phyloP scores from a whole-genome alignment of 2,888 invertebrate genomes.

The Ornithoptera priamus region DNA sequence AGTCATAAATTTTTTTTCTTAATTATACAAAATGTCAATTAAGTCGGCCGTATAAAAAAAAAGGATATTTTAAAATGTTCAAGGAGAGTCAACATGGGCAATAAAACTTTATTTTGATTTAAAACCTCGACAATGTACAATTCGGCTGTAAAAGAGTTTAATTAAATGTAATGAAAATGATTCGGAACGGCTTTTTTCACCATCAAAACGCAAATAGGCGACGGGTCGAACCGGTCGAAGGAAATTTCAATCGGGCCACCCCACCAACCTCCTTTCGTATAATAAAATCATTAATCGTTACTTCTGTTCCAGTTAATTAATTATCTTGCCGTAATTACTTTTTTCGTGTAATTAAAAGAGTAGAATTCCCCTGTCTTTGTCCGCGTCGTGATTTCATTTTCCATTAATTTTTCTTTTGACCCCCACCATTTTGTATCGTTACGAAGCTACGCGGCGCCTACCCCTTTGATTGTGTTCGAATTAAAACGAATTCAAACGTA shows the following conservation, averaged over 20 bases:
- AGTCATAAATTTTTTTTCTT: constrained; percentile 17
- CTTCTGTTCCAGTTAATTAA: constrained; percentile 81
- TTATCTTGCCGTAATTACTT: constrained; percentile 80
- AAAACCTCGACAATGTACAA: constrained; percentile 28
- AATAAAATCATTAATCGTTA: constrained; percentile 81
- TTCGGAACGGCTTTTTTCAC: constrained; percentile 54
- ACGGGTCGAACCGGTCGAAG: constrained; percentile 45
- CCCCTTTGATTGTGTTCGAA: constrained; percentile 64
- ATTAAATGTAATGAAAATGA: constrained; percentile 46
- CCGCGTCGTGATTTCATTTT: constrained; percentile 78
- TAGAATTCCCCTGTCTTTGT: constrained; percentile 79
- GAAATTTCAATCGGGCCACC: constrained; percentile 71
- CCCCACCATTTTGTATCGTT: constrained; percentile 82
- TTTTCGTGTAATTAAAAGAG: constrained; percentile 81
- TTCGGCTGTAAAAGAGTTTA: constrained; percentile 30
- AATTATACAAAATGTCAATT: constrained; percentile 25
- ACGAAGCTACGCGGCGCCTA: constrained; percentile 73
- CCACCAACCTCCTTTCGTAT: constrained; percentile 73
- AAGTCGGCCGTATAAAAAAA: constrained; percentile 15
- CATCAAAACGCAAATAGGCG: constrained; percentile 33
- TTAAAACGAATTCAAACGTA: constrained; percentile 78
- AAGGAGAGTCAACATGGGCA: constrained; percentile 20
- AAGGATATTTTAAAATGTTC: constrained; percentile 15
- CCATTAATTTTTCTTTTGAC: constrained; percentile 80
- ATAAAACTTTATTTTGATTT: constrained; percentile 29